Conservation (phyloP, 2,888 invertebrate genomes). For the Andrena haemorrhoa region DNA sequence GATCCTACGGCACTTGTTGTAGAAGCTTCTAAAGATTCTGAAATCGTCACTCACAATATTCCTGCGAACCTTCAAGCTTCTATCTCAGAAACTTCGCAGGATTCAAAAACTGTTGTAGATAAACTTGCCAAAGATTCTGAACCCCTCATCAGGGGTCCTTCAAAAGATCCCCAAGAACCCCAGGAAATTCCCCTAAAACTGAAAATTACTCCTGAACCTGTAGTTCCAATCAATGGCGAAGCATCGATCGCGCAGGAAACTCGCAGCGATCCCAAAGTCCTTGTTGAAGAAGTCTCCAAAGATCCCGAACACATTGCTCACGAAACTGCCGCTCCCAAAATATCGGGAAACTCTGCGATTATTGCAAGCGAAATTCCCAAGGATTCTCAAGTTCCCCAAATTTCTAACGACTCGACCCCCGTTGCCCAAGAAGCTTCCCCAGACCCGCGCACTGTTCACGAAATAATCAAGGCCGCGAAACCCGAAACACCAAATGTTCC, state of each 20-base stretch:
- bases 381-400: not conserved
- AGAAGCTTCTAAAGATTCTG: not conserved
- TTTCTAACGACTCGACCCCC: not conserved
- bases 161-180: conserved; percentile 4
- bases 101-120: not conserved
- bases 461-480: not conserved
- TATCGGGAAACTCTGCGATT: no score
- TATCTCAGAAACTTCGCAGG: not conserved
- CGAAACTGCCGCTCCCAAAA: not conserved
- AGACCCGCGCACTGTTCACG: not conserved
- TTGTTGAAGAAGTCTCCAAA: not conserved
- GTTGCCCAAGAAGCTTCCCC: not conserved
- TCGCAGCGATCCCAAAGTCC: not conserved
- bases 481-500: not conserved
- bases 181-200: conserved; percentile 1
- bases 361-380: not conserved
- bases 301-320: not conserved
- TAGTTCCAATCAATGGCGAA: not conserved
- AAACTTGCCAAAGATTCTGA: not conserved
- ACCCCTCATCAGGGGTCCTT: not conserved
- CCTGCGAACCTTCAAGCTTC: not conserved
- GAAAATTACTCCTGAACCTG: not conserved
- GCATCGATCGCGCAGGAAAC: no score
- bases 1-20: not conserved
- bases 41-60: not conserved